Conservation (phyloP, 2,797 vertebrate genomes). For the Pseudochirops corinnae region DNA sequence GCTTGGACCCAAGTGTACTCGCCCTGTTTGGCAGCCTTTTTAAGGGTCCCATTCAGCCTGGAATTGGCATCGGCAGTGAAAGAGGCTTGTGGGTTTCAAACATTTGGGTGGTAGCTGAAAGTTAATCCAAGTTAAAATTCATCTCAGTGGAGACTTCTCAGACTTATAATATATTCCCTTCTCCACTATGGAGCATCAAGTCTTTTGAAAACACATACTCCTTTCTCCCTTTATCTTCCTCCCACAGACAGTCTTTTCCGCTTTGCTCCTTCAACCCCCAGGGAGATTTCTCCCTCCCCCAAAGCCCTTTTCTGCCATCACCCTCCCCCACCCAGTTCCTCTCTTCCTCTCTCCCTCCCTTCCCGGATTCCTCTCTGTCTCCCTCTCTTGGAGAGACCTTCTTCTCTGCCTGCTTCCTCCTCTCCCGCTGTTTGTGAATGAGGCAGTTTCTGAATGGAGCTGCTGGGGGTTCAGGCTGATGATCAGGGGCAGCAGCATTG, state of each 20-base stretch:
- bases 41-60: background rate
- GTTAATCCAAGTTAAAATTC: background rate
- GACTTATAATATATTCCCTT: background rate
- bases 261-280: background rate
- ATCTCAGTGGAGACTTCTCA: background rate
- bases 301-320: background rate
- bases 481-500: conserved; percentile 43
- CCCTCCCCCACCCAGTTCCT: background rate
- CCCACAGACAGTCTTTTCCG: background rate
- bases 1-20: background rate
- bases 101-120: background rate
- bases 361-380: background rate
- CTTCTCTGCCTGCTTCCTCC: background rate
- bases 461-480: conserved; percentile 54
- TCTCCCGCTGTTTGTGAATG: conserved; percentile 68
- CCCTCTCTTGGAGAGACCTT: conserved; percentile 31
- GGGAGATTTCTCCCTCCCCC: background rate
- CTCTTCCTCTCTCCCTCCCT: background rate
- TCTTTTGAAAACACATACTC: background rate
- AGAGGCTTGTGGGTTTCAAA: background rate
- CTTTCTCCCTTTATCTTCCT: background rate
- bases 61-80: background rate
- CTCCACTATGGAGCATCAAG: background rate
- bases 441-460: conserved; percentile 78
- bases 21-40: background rate